These are phyloP conservation scores for Pseudococcus jackbeardsleyi DNA, from an alignment of 2,888 invertebrate species.

Conservation along the genomic window DNA sequence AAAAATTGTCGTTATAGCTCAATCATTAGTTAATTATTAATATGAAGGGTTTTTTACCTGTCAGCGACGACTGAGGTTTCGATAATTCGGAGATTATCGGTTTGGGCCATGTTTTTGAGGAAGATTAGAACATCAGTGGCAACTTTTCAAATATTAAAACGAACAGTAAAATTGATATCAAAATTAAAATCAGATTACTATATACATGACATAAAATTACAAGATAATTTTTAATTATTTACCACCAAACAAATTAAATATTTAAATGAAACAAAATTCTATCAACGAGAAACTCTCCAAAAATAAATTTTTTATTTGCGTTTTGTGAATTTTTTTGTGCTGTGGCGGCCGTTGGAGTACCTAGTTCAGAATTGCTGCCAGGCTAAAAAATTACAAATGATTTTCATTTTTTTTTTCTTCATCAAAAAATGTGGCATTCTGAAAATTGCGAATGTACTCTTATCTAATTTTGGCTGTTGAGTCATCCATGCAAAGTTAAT, in stretches of 20 bases:
- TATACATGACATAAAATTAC: background rate
- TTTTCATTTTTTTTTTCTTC: background rate
- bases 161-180: background rate
- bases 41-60: background rate
- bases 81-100: conserved; percentile 10
- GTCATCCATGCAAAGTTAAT: background rate
- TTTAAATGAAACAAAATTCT: background rate
- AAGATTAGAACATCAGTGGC: background rate
- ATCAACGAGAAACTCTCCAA: background rate
- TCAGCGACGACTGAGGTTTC: conserved; percentile 29
- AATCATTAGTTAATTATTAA: no score
- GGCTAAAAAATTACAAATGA: no score
- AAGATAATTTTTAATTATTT: background rate
- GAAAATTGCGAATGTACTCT: background rate
- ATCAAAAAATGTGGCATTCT: background rate
- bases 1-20: background rate
- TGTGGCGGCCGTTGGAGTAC: no score
- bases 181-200: background rate
- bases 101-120: background rate
- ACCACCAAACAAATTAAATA: background rate
- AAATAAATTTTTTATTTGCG: no score
- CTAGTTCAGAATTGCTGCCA: no score
- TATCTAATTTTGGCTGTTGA: background rate
- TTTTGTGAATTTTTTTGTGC: no score
- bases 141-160: background rate